Percentiles rank a stretch among this genome's conserved stretches.
These are phyloP conservation scores for Nemapogon koenigi DNA, from an alignment of 2,888 invertebrate genomes.

Conservation along the genomic window DNA sequence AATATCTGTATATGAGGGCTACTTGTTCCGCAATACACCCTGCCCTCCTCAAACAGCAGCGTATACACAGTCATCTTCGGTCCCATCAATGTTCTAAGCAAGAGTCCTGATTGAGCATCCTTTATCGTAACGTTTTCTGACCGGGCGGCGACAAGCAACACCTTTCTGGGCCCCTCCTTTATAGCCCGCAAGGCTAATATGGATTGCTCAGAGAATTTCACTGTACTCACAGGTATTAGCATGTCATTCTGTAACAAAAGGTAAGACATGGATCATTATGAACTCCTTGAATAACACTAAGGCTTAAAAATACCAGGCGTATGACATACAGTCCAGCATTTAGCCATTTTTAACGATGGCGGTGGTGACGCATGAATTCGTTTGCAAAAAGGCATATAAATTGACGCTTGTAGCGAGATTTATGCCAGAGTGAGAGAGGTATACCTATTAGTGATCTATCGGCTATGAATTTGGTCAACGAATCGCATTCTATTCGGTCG, in stretches of 20 bases:
- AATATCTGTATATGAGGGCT: constrained; percentile 75
- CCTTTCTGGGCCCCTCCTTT: constrained; percentile 74
- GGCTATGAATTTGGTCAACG: too few species aligned
- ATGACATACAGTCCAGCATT: too few species aligned
- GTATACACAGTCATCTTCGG: constrained; percentile 72
- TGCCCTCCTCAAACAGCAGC: constrained; percentile 69
- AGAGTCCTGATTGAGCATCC: constrained; percentile 74
- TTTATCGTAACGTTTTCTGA: constrained; percentile 73
- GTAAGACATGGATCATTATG: too few species aligned
- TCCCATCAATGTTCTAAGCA: constrained; percentile 68
- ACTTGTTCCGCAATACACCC: constrained; percentile 80
- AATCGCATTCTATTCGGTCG: too few species aligned
- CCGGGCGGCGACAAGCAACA: constrained; percentile 73
- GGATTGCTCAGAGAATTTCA: constrained; percentile 69
- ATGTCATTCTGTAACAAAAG: constrained; percentile 61
- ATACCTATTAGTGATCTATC: too few species aligned
- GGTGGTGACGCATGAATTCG: too few species aligned
- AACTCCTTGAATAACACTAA: too few species aligned
- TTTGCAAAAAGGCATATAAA: too few species aligned
- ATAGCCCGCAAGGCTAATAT: constrained; percentile 75
- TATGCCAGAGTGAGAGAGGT: too few species aligned
- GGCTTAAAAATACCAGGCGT: too few species aligned
- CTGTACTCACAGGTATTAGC: constrained; percentile 55
- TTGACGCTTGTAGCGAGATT: too few species aligned
- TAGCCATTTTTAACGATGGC: too few species aligned